Evolutionary conservation across 2,888 invertebrate species (phyloP), one percentile per base, ranked within the genome.

Genomic region (Cloeon dipterum): DNA sequence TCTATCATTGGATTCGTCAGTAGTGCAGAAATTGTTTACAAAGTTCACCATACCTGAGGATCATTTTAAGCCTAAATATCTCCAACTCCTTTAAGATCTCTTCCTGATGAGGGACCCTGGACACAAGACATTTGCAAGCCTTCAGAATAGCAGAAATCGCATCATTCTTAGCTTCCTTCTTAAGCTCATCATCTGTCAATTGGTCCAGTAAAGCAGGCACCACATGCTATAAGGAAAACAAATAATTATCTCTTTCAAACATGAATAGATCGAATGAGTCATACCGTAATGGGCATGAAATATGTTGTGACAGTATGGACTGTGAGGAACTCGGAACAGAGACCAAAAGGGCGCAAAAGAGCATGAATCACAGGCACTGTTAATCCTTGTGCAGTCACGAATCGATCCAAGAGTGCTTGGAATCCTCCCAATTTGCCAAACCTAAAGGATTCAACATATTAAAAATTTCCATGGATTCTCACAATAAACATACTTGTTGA

Each of bases 11-110:
- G 32, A 7, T 20, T 5, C n/a, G n/a, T n/a, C n/a, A n/a, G n/a
- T n/a, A n/a, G 11, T 26, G 13, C 18, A 36, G 2, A 20, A 10
- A 20, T 20, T 5, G 21, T 32, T 8, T 20, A 20, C 14, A n/a
- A 19, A 10, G 17, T 26, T 11, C 13, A 10, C 18, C 25, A 43
- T 46, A 56, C 56, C 64, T 58, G 47, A 94, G 65, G 51, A 94
- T 91, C 85, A 94, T 91, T 65, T 91, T 88, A 46, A 94, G 65
- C 48, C 93, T 70, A 66, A 93, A 88, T 61, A 89, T 85, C 66
- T 93, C 93, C 49, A 94, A 65, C 49, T 74, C 68, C 62, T 73
- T 69, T 45, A 74, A 69, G 47, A 68, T 66, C 50, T 77, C 86
- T 49, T 91, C 88, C 52, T 82, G 79, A 45, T 76, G 73, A 1